Conservation (phyloP, 2,797 vertebrate genomes). For the Eidolon dupreanum region DNA sequence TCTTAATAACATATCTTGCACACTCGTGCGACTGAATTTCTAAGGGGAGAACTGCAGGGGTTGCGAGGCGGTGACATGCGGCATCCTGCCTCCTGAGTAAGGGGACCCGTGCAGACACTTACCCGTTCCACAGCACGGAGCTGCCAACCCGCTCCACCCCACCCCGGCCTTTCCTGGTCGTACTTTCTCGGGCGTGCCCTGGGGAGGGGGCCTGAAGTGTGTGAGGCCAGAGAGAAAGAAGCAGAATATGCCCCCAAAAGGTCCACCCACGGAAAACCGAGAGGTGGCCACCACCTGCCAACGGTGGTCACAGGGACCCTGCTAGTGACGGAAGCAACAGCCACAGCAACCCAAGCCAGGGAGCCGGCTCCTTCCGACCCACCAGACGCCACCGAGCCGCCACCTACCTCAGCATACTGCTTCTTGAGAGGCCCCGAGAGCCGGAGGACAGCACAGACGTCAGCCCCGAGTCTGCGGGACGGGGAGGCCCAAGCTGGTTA, state of each 20-base stretch:
- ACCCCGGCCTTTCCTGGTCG: neutral
- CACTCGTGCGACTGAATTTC: neutral
- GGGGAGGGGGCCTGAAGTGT: neutral
- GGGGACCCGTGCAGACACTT: neutral
- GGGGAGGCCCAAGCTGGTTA: neutral
- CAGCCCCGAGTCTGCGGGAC: constrained; percentile 80
- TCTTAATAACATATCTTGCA: neutral
- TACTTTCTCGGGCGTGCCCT: neutral
- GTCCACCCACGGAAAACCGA: neutral
- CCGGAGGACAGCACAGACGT: constrained; percentile 83
- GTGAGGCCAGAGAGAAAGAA: neutral
- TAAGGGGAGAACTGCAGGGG: neutral
- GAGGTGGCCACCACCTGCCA: neutral
- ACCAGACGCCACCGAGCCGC: neutral
- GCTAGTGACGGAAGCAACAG: neutral
- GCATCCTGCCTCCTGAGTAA: neutral
- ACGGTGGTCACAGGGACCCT: too few relatives aligned
- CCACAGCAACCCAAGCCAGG: neutral
- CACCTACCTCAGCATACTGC: constrained; percentile 85
- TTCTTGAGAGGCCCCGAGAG: constrained; percentile 87
- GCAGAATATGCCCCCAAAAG: neutral
- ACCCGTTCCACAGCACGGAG: neutral
- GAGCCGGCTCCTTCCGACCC: neutral
- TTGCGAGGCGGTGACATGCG: accelerated
- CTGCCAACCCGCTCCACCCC: neutral